Percentiles rank a stretch among this genome's conserved stretches.
These are phyloP conservation scores for Rhagonycha fulva DNA, from an alignment of 2,888 invertebrate species.

Conservation along the genomic window DNA sequence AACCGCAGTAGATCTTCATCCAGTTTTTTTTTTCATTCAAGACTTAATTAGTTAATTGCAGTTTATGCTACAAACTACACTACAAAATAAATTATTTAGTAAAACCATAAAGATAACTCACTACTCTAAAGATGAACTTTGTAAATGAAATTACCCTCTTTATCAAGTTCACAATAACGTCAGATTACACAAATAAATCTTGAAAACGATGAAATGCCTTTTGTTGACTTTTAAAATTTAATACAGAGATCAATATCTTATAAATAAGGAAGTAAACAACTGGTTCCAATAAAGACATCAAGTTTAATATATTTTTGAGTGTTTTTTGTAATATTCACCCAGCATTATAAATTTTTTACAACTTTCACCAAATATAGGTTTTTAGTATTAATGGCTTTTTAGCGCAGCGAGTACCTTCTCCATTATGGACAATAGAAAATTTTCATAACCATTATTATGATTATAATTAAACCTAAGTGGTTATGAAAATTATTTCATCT, in stretches of 20 bases:
- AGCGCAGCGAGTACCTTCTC: not conserved
- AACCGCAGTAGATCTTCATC: not conserved
- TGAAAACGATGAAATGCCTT: not conserved
- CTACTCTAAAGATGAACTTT: not conserved
- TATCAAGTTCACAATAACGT: not conserved
- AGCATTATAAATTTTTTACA: not conserved
- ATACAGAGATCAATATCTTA: not conserved
- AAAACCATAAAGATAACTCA: not conserved
- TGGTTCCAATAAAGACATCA: not conserved
- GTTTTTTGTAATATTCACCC: not conserved
- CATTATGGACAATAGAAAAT: not conserved
- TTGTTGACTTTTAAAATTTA: not conserved
- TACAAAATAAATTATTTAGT: not conserved
- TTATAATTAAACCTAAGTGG: not conserved
- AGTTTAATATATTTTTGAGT: not conserved
- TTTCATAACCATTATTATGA: not conserved
- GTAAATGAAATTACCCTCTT: not conserved
- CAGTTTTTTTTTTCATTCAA: not conserved
- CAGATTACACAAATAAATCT: not conserved
- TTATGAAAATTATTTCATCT: not conserved
- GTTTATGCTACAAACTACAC: not conserved
- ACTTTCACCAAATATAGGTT: not conserved
- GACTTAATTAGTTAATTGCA: not conserved
- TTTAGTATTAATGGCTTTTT: not conserved
- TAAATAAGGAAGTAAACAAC: not conserved